Base-by-base conservation (phyloP, 2,888 invertebrate genomes). In the Tachina fera region DNA sequence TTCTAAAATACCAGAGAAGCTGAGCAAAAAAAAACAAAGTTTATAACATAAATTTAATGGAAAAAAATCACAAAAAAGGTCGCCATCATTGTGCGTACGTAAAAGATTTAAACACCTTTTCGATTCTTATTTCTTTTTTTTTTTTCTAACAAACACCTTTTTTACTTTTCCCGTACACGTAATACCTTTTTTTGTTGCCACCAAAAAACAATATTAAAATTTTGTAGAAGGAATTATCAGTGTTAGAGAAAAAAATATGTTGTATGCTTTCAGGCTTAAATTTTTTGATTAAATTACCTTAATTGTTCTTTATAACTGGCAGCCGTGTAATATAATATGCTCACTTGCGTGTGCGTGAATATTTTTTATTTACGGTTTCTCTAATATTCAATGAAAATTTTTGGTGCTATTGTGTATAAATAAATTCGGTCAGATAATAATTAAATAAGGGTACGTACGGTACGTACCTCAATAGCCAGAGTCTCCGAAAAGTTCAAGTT, bases 81-180 rank as follows among this genome's bases (percentile, higher is more conserved):
- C 72, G 53, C 41, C 53, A 51, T 9, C 22, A 11, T 6, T 56
- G 31, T 47, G 10, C 11, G 41, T 31, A 53, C 61, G 31, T 82
- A 78, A 82, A 65, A 75, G 82, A 82, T 82, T 86, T 79, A 65
- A 82, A 82, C 78, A 82, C 81, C 63, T 82, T 85, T 75, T 41
- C 19, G 19, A 58, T 60, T 61, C 14, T 5, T 31, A 31, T 31
- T 31, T 31, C 31, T 31, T 31, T 31, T 31, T 31, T 1, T 60
- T 41, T 51, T 56, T 67, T 58, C 11, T 49, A 19, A 14, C 43
- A 58, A 67, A 58, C 65, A 63, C 39, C 22, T 71, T 79, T 41
- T 72, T 56, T 31, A 13, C 47, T 3, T 16, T 45, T n/a, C 22
- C 5, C 3, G n/a, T 41, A 41, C 19, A 53, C n/a, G 43, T 53